Conservation (phyloP, 2,888 invertebrate species). For the Folsomia manolachei region DNA sequence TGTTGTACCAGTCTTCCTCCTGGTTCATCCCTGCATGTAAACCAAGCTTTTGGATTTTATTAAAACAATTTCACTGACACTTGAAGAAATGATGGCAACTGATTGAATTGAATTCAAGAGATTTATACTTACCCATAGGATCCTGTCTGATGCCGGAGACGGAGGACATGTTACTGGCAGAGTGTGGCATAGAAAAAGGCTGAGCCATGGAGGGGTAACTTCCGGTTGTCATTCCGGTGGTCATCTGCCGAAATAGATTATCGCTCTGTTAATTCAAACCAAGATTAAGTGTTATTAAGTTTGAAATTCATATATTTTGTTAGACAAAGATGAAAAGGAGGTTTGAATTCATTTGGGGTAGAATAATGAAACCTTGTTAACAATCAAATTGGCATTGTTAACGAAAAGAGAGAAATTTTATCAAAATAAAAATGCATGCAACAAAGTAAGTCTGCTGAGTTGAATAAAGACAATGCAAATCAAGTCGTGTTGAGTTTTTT, state of each 20-base stretch:
- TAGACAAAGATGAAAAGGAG: no score
- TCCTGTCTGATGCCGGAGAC: slow-evolving; percentile 83
- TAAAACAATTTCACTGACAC: slow-evolving; percentile 23
- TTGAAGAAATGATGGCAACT: not conserved
- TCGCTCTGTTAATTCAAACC: slow-evolving; percentile 10
- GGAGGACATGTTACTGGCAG: slow-evolving; percentile 83
- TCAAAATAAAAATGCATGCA: not conserved
- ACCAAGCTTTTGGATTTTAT: slow-evolving; percentile 51
- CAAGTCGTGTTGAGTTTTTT: no score
- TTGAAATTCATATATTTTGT: no score
- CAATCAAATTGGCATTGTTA: no score
- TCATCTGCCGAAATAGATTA: slow-evolving; percentile 69
- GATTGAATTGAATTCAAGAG: not conserved
- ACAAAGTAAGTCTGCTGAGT: no score
- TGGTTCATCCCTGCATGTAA: slow-evolving; percentile 75
- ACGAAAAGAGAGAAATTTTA: not conserved
- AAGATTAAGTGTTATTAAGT: not conserved
- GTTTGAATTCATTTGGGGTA: no score
- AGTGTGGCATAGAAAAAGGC: slow-evolving; percentile 90
- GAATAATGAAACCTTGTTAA: no score
- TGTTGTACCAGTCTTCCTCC: slow-evolving; percentile 94
- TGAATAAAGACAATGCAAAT: no score
- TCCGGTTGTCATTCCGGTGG: slow-evolving; percentile 85
- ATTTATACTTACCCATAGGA: slow-evolving; percentile 69
- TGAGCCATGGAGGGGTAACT: slow-evolving; percentile 92